These are phyloP conservation scores for Sardina pilchardus DNA, from an alignment of 2,113 vertebrate species.

Conservation along the genomic window DNA sequence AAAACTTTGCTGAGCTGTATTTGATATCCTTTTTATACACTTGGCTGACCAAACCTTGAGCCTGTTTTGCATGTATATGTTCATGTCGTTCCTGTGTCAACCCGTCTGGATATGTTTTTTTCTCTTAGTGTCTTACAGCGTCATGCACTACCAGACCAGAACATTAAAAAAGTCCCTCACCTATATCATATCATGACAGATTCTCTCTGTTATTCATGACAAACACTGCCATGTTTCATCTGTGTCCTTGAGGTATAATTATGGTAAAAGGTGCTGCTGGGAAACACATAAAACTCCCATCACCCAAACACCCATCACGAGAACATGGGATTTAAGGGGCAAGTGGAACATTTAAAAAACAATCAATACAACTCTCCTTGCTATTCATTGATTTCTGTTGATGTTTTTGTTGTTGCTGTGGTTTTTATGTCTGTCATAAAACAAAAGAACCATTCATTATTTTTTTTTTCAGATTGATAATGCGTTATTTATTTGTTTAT, in stretches of 20 bases:
- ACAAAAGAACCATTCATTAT: background rate
- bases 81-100: background rate
- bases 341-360: background rate
- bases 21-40: slow-evolving; percentile 3
- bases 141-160: background rate
- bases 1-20: background rate
- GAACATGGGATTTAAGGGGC: too few relatives aligned
- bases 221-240: background rate
- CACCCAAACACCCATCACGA: background rate
- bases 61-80: slow-evolving; percentile 12
- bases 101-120: background rate
- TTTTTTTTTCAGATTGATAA: background rate
- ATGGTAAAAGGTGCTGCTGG: background rate
- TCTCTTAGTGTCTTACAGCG: background rate
- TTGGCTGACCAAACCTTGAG: background rate
- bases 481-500: background rate
- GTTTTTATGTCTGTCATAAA: background rate
- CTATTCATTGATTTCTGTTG: background rate
- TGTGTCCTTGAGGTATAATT: background rate
- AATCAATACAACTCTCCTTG: background rate
- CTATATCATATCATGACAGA: background rate
- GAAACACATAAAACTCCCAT: background rate
- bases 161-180: background rate
- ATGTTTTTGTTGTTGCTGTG: background rate
- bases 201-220: background rate